Evolutionary conservation across 2,113 vertebrate genomes (phyloP).

Genomic region (Montifringilla adamsi): DNA sequence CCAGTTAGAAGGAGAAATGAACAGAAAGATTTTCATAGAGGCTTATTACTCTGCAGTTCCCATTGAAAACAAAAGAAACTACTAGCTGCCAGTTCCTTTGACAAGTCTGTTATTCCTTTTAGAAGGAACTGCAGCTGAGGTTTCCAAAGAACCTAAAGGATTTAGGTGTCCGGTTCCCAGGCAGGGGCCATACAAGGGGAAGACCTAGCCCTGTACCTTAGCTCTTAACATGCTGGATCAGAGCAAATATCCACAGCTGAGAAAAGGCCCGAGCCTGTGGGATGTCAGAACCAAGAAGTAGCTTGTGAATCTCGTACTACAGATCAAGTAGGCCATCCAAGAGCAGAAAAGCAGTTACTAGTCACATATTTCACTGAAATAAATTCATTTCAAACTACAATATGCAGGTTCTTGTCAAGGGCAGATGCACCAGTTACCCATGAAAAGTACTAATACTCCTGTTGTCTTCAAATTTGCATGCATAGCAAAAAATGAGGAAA

Average conservation of each 20-base stretch:
- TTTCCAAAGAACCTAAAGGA: neutral
- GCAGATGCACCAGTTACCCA: neutral
- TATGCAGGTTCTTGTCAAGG: neutral
- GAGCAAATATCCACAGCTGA: neutral
- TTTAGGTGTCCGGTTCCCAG: neutral
- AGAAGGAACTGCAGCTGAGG: neutral
- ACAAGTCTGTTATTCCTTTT: neutral
- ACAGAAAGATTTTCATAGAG: neutral
- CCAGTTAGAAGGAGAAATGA: neutral
- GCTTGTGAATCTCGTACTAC: neutral
- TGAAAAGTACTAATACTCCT: neutral
- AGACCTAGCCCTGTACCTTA: neutral
- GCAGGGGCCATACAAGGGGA: neutral
- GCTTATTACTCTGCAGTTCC: neutral
- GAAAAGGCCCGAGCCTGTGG: neutral
- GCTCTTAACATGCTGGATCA: neutral
- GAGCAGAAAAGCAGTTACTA: neutral
- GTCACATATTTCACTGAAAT: neutral
- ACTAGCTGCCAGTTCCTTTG: neutral
- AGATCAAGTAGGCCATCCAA: neutral
- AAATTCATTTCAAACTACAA: neutral
- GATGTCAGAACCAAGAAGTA: neutral
- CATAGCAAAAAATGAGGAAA: neutral
- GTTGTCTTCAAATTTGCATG: neutral
- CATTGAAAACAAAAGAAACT: neutral